These are phyloP conservation scores for Drosophila kepulauana DNA, from an alignment of 1,140 invertebrate species.

Conservation along the genomic window DNA sequence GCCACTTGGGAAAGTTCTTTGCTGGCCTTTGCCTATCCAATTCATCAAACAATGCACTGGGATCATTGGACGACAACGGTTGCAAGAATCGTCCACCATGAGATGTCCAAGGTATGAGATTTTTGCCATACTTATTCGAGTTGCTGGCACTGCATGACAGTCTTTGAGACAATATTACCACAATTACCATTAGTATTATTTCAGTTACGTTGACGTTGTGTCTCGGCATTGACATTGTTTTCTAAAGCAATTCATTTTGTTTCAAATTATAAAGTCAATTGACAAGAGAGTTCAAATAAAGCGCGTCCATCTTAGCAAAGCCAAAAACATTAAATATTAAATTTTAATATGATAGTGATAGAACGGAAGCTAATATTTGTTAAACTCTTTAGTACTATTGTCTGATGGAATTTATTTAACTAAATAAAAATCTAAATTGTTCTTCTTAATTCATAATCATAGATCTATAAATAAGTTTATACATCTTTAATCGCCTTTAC, in stretches of 20 bases:
- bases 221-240: conserved; percentile 62
- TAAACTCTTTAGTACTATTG: too few relatives aligned
- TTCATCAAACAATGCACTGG: conserved; percentile 25
- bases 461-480: too few relatives aligned
- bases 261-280: background rate
- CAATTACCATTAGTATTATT: conserved; percentile 46
- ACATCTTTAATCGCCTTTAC: too few relatives aligned
- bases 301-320: too few relatives aligned
- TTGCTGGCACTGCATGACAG: background rate
- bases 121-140: conserved; percentile 9
- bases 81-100: background rate
- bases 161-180: conserved; percentile 15
- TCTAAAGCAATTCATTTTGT: conserved; percentile 29
- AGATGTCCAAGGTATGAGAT: background rate
- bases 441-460: too few relatives aligned
- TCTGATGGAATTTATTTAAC: too few relatives aligned
- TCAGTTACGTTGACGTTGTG: conserved; percentile 16
- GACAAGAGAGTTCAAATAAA: too few relatives aligned
- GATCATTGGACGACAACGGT: conserved; percentile 15
- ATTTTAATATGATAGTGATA: too few relatives aligned
- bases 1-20: background rate
- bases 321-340: too few relatives aligned
- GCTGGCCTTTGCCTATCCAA: conserved; percentile 2
- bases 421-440: too few relatives aligned
- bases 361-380: too few relatives aligned